Conservation (phyloP, 2,797 vertebrate species). For the Yasuhikotakia modesta region DNA sequence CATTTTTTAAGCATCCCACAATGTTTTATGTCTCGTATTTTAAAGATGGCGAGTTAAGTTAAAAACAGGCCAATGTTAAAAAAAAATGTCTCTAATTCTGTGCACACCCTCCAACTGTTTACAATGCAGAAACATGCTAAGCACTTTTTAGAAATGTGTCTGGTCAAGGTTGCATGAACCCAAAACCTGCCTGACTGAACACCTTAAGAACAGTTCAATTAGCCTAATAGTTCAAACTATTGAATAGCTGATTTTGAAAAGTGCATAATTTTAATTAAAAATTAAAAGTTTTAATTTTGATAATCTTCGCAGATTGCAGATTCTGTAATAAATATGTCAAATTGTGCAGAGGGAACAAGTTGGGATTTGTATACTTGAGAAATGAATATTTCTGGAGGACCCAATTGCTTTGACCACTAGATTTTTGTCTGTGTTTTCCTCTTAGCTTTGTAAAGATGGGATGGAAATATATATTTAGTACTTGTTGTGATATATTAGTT, state of each 20-base stretch:
- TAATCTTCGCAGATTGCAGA: no score
- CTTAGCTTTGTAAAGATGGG: slow-evolving; percentile 13
- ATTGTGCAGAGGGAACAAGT: neutral
- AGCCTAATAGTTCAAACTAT: no score
- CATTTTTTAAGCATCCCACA: neutral
- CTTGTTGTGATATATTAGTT: slow-evolving; percentile 35
- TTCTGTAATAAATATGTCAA: no score
- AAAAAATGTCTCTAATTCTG: neutral
- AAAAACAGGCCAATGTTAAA: neutral
- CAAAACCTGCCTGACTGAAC: no score
- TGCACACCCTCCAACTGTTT: neutral
- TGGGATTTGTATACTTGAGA: neutral
- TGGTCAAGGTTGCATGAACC: neutral
- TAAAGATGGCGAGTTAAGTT: neutral
- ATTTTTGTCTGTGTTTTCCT: slow-evolving; percentile 25
- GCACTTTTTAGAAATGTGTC: neutral
- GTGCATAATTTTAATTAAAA: neutral
- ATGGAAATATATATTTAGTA: slow-evolving; percentile 18
- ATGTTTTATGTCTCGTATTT: neutral
- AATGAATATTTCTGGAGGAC: no score
- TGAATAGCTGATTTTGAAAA: no score
- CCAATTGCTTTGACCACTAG: neutral
- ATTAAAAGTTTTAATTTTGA: no score
- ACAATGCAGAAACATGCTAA: neutral
- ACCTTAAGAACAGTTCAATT: no score